phyloP scores from a whole-genome alignment of 2,888 invertebrate genomes.

The Patella ulyssiponensis region DNA sequence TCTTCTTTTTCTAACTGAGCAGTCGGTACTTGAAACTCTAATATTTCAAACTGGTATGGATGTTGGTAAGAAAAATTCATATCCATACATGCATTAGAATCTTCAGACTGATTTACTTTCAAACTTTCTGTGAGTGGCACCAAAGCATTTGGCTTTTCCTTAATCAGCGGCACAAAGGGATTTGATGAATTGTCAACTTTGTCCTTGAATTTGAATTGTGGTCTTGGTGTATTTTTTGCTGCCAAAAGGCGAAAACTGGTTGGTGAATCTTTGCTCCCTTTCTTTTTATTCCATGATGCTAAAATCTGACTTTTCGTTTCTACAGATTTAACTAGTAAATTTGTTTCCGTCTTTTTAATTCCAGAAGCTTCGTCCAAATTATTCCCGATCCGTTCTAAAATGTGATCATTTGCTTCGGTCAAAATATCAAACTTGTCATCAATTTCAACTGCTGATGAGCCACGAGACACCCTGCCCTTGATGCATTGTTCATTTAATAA shows the following conservation, averaged over 20 bases:
- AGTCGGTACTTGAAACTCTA: slow-evolving; percentile 78
- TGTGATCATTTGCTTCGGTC: slow-evolving; percentile 85
- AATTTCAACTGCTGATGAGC: slow-evolving; percentile 51
- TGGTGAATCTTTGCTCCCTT: slow-evolving; percentile 44
- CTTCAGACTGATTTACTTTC: slow-evolving; percentile 46
- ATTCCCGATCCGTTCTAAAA: slow-evolving; percentile 82
- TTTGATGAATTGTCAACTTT: slow-evolving; percentile 85
- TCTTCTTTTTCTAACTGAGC: slow-evolving; percentile 74
- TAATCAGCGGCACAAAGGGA: slow-evolving; percentile 88
- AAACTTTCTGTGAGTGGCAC: slow-evolving; percentile 76
- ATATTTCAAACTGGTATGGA: slow-evolving; percentile 89
- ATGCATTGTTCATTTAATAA: slow-evolving; percentile 64
- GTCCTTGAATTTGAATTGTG: slow-evolving; percentile 88
- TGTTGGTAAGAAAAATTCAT: slow-evolving; percentile 78
- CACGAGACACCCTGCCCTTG: slow-evolving; percentile 56
- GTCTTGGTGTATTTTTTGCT: slow-evolving; percentile 75
- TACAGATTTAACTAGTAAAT: slow-evolving; percentile 59
- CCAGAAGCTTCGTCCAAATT: slow-evolving; percentile 72
- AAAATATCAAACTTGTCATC: slow-evolving; percentile 80
- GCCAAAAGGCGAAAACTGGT: slow-evolving; percentile 71
- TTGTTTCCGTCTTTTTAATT: slow-evolving; percentile 67
- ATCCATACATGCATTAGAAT: slow-evolving; percentile 50
- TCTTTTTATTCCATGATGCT: slow-evolving; percentile 70
- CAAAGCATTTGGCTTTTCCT: slow-evolving; percentile 88
- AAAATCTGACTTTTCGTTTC: slow-evolving; percentile 46